Conservation (phyloP, 1,140 invertebrate species). For the Teleogryllus occipitalis region DNA sequence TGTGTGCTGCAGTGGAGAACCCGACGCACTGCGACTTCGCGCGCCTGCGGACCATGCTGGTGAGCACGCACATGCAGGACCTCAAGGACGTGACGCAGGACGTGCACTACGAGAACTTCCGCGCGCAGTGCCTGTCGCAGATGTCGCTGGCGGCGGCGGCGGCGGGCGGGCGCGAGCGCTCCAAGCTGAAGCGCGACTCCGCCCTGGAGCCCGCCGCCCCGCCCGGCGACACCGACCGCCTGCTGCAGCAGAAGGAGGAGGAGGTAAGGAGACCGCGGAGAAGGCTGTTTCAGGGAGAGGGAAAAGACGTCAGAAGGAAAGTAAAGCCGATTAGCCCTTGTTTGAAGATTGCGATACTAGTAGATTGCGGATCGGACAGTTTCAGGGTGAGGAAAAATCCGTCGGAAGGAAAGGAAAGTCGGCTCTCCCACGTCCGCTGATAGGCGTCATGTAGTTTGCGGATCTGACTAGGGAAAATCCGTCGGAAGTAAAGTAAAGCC, state of each 20-base stretch:
- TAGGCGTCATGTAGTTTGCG: no score
- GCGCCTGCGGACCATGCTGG: slow-evolving; percentile 91
- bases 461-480: no score
- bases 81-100: slow-evolving; percentile 90
- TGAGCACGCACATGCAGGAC: slow-evolving; percentile 93
- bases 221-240: slow-evolving; percentile 73
- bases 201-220: slow-evolving; percentile 60
- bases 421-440: no score
- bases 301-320: slow-evolving; percentile 92
- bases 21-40: slow-evolving; percentile 96
- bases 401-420: no score
- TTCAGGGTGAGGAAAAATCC: no score
- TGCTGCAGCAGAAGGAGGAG: slow-evolving; percentile 86
- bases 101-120: slow-evolving; percentile 94
- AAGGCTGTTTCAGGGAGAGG: slow-evolving; percentile 58
- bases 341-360: no score
- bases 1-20: slow-evolving; percentile 76
- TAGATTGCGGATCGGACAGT: no score
- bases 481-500: no score
- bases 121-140: slow-evolving; percentile 81
- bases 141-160: slow-evolving; percentile 76
- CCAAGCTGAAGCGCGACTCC: slow-evolving; percentile 80
- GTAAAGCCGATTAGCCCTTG: slow-evolving; percentile 71
- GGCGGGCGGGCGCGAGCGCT: slow-evolving; percentile 62
- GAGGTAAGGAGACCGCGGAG: slow-evolving; percentile 50